Conservation (phyloP, 2,797 vertebrate genomes). For the Xerus rutilus region DNA sequence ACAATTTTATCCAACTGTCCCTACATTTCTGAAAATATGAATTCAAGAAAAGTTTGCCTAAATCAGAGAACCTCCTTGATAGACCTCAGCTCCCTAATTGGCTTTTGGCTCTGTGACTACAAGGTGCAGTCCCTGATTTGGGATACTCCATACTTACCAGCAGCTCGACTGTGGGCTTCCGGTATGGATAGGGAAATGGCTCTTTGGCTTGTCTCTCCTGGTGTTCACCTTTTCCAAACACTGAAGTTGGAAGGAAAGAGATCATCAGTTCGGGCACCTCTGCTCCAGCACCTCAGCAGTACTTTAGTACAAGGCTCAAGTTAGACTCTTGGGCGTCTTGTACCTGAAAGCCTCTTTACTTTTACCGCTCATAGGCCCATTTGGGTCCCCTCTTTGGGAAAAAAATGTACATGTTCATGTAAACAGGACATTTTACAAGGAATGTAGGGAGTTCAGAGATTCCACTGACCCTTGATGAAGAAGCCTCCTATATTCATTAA, state of each 20-base stretch:
- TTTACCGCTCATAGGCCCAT: neutral
- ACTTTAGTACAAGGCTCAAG: neutral
- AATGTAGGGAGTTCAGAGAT: neutral
- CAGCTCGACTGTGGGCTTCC: constrained; percentile 68
- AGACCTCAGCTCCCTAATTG: neutral
- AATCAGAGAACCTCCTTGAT: neutral
- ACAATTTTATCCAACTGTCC: neutral
- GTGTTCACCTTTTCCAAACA: constrained; percentile 73
- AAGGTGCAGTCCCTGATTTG: rapidly evolving
- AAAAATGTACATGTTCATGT: neutral
- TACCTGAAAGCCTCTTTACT: neutral
- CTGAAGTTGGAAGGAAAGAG: constrained; percentile 55
- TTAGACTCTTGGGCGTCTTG: neutral
- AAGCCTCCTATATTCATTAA: neutral
- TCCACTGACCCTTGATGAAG: neutral
- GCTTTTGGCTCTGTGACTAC: neutral
- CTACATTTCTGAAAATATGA: neutral
- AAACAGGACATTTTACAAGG: neutral
- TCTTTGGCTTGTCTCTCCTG: constrained; percentile 72
- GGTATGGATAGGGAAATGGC: neutral
- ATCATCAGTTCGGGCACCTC: neutral
- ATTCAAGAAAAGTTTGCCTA: neutral
- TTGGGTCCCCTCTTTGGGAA: neutral
- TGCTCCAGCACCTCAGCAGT: neutral
- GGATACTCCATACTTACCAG: constrained; percentile 60